phyloP scores from a whole-genome alignment of 2,113 vertebrate species.

The Hystrix brachyura region DNA sequence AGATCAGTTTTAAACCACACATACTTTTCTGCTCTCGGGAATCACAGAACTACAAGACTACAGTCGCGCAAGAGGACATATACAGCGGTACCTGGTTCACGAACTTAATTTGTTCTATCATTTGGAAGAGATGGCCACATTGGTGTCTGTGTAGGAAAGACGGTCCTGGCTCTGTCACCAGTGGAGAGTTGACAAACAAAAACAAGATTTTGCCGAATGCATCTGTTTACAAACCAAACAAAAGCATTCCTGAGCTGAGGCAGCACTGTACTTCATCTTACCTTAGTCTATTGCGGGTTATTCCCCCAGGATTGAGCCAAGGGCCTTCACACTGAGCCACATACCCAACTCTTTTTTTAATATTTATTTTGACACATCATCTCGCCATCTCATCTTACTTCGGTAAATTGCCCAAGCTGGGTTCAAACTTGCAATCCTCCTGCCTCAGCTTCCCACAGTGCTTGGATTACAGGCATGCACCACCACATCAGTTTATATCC shows the following conservation, averaged over 20 bases:
- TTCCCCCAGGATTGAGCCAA: background rate
- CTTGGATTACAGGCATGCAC: background rate
- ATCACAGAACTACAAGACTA: background rate
- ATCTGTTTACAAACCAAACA: background rate
- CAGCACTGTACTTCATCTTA: background rate
- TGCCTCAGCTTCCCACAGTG: background rate
- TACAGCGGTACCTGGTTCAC: background rate
- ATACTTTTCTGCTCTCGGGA: background rate
- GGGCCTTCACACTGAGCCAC: background rate
- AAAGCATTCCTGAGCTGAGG: background rate
- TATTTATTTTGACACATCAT: background rate
- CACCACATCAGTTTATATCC: background rate
- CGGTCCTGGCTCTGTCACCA: background rate
- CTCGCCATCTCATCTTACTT: background rate
- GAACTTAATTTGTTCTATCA: background rate
- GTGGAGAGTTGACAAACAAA: background rate
- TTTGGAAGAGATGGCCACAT: background rate
- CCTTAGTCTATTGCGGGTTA: background rate
- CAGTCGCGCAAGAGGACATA: background rate
- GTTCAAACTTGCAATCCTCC: background rate
- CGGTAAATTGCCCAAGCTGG: background rate
- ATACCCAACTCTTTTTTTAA: background rate
- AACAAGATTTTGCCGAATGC: background rate
- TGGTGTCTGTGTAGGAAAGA: background rate
- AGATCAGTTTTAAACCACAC: background rate